Evolutionary conservation across 2,113 vertebrate species (phyloP).

Genomic region (Dipodomys merriami): DNA sequence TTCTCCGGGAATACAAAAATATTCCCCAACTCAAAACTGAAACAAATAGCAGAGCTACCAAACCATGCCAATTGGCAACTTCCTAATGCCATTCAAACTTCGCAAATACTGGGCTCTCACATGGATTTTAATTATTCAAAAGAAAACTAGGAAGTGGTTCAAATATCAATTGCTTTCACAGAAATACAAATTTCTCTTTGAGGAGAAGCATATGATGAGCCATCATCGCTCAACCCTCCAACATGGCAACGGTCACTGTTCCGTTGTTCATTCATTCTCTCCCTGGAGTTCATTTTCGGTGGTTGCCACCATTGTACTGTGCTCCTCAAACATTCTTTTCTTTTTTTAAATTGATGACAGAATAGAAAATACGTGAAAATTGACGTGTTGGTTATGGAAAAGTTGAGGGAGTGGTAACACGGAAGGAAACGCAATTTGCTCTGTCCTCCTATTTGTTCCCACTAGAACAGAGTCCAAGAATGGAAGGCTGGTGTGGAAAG

Average conservation of each 20-base stretch:
- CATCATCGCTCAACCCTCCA: constrained; percentile 33
- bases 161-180: constrained; percentile 81
- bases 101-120: constrained; percentile 80
- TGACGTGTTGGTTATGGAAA: constrained; percentile 32
- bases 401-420: neutral
- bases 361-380: constrained; percentile 14
- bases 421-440: neutral
- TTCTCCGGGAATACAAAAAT: constrained; percentile 83
- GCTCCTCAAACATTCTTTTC: neutral
- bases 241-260: constrained; percentile 45
- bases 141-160: constrained; percentile 82
- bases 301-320: neutral
- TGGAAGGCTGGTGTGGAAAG: neutral
- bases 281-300: neutral
- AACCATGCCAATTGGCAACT: constrained; percentile 81
- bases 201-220: constrained; percentile 71
- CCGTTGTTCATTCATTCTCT: neutral
- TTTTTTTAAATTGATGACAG: neutral
- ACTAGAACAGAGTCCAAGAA: constrained; percentile 8
- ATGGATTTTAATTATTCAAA: constrained; percentile 84
- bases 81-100: constrained; percentile 82
- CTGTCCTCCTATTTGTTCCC: constrained; percentile 15
- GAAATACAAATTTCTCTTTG: constrained; percentile 75
- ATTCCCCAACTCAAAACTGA: constrained; percentile 82
- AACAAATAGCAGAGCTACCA: constrained; percentile 80